Conservation (phyloP, 2,888 invertebrate species). For the Polyommatus icarus region DNA sequence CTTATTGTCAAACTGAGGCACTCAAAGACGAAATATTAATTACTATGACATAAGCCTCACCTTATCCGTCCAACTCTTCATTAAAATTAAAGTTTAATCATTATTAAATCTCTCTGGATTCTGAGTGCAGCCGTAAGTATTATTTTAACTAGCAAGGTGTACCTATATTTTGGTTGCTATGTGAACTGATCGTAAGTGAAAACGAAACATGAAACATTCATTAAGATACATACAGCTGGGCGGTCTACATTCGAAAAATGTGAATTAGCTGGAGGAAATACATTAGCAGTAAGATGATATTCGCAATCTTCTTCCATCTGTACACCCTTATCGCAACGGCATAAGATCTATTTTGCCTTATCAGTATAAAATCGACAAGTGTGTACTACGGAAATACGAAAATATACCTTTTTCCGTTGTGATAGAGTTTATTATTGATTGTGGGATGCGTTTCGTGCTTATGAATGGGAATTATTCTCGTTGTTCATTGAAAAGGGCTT, state of each 20-base stretch:
- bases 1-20: too few relatives aligned
- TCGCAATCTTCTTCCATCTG: background rate
- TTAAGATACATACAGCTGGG: background rate
- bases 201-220: background rate
- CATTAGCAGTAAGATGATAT: constrained; percentile 27
- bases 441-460: background rate
- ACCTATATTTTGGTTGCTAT: too few relatives aligned
- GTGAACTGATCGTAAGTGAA: too few relatives aligned
- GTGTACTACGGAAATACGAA: background rate
- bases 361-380: background rate
- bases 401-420: background rate
- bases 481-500: constrained; percentile 21
- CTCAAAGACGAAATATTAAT: too few relatives aligned
- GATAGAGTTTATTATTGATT: background rate
- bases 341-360: background rate
- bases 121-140: too few relatives aligned
- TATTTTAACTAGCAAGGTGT: too few relatives aligned
- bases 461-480: constrained; percentile 23
- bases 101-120: too few relatives aligned
- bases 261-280: constrained; percentile 4
- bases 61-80: too few relatives aligned
- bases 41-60: too few relatives aligned
- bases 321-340: background rate
- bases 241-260: constrained; percentile 21
- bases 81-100: too few relatives aligned